Conservation (phyloP, 2,888 invertebrate genomes). For the Rhagium mordax region DNA sequence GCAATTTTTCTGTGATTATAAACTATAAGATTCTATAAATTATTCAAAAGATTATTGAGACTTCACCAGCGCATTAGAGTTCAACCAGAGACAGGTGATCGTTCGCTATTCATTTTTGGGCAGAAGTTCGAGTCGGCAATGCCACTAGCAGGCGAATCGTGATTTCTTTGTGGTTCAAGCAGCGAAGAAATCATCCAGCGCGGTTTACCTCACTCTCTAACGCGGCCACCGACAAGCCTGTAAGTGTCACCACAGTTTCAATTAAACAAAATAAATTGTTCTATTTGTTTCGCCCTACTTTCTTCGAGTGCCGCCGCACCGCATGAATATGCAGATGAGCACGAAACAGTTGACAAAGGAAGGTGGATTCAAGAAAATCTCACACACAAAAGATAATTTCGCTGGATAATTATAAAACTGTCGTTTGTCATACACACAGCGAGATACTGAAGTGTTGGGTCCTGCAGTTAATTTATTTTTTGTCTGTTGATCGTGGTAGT, state of each 20-base stretch:
- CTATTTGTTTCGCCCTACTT: conserved; percentile 22
- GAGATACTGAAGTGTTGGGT: background rate
- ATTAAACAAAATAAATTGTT: conserved; percentile 31
- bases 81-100: no score
- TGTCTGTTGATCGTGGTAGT: no score
- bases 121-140: no score
- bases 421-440: conserved; percentile 20
- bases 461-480: no score
- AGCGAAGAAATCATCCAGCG: background rate
- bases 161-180: background rate
- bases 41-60: no score
- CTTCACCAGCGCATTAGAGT: no score
- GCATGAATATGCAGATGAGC: conserved; percentile 30
- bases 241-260: conserved; percentile 10
- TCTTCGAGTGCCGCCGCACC: background rate
- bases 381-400: conserved; percentile 30
- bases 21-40: no score
- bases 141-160: background rate
- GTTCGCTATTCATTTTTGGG: no score
- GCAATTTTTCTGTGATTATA: no score
- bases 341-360: conserved; percentile 15
- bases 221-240: background rate
- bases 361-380: conserved; percentile 17
- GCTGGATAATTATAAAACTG: conserved; percentile 25
- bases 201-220: background rate